Percentiles rank a stretch among this genome's conserved stretches.
Conservation (phyloP, 2,888 invertebrate species). For the Resseliella maxima region DNA sequence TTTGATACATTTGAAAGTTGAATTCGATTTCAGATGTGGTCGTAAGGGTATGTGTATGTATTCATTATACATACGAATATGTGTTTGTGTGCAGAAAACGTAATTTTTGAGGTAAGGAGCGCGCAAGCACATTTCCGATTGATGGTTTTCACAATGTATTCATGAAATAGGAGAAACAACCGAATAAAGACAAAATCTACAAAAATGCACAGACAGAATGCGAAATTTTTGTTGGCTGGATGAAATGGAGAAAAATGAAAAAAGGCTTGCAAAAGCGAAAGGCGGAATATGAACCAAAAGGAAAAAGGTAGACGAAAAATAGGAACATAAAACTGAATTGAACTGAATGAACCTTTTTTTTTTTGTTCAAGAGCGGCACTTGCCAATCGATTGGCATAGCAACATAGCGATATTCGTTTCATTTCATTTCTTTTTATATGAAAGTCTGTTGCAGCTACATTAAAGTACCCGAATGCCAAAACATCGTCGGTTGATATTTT, state of each 20-base stretch:
- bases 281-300: not conserved
- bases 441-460: slow-evolving; percentile 7
- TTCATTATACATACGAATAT: not conserved
- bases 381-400: slow-evolving; percentile 55
- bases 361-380: slow-evolving; percentile 17
- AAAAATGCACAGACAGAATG: slow-evolving; percentile 12
- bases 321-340: slow-evolving; percentile 52
- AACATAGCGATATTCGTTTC: slow-evolving; percentile 47
- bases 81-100: slow-evolving; percentile 38
- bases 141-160: slow-evolving; percentile 13
- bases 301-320: slow-evolving; percentile 45
- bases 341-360: slow-evolving; percentile 53
- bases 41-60: slow-evolving; percentile 1
- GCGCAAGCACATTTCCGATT: slow-evolving; percentile 33
- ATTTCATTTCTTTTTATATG: no score
- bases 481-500: no score
- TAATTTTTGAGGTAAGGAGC: slow-evolving; percentile 27
- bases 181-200: slow-evolving; percentile 3
- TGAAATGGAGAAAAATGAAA: not conserved
- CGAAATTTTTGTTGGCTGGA: not conserved
- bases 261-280: slow-evolving; percentile 18
- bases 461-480: not conserved
- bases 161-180: slow-evolving; percentile 40
- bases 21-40: not conserved
- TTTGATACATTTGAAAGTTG: not conserved